Evolutionary conservation across 1,140 invertebrate species (phyloP).

Genomic region (Nephotettix cincticeps): DNA sequence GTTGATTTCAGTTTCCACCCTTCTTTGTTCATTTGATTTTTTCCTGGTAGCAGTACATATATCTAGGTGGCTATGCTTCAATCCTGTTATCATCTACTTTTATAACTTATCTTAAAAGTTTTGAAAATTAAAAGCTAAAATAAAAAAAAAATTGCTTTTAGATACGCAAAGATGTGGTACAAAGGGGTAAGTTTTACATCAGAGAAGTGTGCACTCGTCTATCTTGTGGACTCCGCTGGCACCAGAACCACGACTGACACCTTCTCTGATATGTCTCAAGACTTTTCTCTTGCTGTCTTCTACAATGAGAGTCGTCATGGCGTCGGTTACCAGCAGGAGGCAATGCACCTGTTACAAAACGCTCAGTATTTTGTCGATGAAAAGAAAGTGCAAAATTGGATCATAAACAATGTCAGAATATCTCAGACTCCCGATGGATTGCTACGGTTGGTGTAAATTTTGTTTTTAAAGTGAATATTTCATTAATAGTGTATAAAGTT

Average conservation of each 20-base stretch:
- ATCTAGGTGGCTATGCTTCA: no score
- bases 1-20: no score
- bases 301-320: slow-evolving; percentile 72
- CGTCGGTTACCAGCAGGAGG: slow-evolving; percentile 66
- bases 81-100: no score
- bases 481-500: no score
- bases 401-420: slow-evolving; percentile 78
- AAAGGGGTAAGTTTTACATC: slow-evolving; percentile 85
- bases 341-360: slow-evolving; percentile 61
- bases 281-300: slow-evolving; percentile 78
- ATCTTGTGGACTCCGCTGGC: slow-evolving; percentile 80
- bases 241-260: slow-evolving; percentile 81
- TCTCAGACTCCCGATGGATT: slow-evolving; percentile 79
- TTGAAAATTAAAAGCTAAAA: no score
- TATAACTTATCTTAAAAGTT: no score
- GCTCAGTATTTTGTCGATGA: slow-evolving; percentile 74
- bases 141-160: no score
- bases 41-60: no score
- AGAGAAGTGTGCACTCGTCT: slow-evolving; percentile 78
- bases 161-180: slow-evolving; percentile 88
- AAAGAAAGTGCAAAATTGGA: slow-evolving; percentile 79
- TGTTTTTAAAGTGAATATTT: no score
- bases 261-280: slow-evolving; percentile 77
- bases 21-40: no score
- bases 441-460: no score